A percentile compares a stretch with the other conserved stretches of the same genome.
phyloP scores from a whole-genome alignment of 2,797 vertebrate genomes.

The Tiaroga cobitis region DNA sequence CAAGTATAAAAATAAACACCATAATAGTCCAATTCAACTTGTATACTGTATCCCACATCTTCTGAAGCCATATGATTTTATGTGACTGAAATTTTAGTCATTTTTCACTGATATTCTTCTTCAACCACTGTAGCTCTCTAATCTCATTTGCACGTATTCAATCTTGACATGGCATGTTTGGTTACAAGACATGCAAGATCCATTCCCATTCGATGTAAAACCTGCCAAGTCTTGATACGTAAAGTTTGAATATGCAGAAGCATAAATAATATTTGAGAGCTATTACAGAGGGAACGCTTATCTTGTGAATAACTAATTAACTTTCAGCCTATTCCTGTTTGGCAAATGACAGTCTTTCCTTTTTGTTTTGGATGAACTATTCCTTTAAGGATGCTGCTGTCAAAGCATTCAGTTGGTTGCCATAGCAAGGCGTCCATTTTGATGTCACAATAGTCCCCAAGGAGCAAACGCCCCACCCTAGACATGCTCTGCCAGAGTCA shows the following conservation, averaged over 20 bases:
- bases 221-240: background rate
- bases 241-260: background rate
- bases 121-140: background rate
- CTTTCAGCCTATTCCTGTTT: background rate
- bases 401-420: constrained; percentile 68
- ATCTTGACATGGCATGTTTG: background rate
- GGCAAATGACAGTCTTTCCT: background rate
- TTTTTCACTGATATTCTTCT: background rate
- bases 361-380: background rate
- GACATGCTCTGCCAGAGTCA: constrained; percentile 18
- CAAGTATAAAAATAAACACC: background rate
- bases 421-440: constrained; percentile 75
- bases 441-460: constrained; percentile 74
- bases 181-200: background rate
- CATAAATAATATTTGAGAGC: background rate
- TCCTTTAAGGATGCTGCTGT: constrained; percentile 57
- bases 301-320: background rate
- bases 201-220: background rate
- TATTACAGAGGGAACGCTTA: background rate
- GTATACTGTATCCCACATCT: background rate
- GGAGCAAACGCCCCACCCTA: constrained; percentile 66
- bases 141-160: background rate
- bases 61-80: background rate
- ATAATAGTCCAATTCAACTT: background rate
- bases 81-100: background rate